Conservation (phyloP, 2,797 vertebrate genomes). For the Poecilia picta region DNA sequence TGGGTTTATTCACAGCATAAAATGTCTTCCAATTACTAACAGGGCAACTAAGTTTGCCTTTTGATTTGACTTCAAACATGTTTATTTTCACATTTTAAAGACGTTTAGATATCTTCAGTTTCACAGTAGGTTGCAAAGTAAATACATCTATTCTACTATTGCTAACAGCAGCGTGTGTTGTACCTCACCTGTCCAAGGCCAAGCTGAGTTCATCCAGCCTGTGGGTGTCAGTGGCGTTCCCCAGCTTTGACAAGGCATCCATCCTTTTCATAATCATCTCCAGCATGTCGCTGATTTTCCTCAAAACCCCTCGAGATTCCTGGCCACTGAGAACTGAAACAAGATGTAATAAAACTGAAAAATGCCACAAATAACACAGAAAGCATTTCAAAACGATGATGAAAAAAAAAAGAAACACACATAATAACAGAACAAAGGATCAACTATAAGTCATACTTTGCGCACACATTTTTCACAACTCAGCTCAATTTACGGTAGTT, state of each 20-base stretch:
- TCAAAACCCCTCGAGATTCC: conserved; percentile 91
- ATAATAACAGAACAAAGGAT: not conserved
- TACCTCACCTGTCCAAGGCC: conserved; percentile 88
- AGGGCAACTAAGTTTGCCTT: not conserved
- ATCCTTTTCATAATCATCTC: conserved; percentile 94
- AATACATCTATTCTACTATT: too few relatives aligned
- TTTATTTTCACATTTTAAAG: not conserved
- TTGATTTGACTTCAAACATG: not conserved
- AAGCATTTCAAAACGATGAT: not conserved
- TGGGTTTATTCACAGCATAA: not conserved
- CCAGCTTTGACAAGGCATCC: conserved; percentile 89
- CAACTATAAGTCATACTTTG: not conserved
- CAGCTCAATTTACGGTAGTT: too few relatives aligned
- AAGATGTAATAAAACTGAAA: not conserved
- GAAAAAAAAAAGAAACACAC: not conserved
- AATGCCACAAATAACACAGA: not conserved
- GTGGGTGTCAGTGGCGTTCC: conserved; percentile 87
- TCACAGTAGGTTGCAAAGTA: not conserved
- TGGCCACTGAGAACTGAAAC: conserved; percentile 84
- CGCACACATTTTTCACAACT: too few relatives aligned
- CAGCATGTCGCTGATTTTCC: conserved; percentile 95
- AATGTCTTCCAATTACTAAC: not conserved
- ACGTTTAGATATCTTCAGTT: not conserved
- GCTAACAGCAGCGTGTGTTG: too few relatives aligned
- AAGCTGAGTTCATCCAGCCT: conserved; percentile 83